Base-by-base conservation (phyloP, 2,113 vertebrate genomes). In the Tretioscincus oriximinensis region DNA sequence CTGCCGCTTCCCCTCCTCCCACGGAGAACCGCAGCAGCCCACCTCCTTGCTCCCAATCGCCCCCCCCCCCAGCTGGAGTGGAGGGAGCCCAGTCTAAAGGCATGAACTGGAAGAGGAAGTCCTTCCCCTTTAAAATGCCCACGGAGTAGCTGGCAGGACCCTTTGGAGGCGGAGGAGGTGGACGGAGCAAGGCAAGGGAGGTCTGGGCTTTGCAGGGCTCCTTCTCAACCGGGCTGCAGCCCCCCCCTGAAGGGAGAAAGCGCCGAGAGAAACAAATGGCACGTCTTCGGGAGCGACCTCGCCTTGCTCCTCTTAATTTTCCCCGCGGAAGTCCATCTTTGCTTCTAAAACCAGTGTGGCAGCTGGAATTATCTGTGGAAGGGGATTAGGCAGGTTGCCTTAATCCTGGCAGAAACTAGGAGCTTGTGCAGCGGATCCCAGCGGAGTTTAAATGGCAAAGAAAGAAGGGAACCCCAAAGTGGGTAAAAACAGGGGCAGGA, bases 201-300 rank as follows among this genome's bases (percentile, higher is more conserved):
- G 18, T 65, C 77, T n/a, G 8, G 0, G 0, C 12, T 26, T 24
- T 45, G 76, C 20, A 61, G 10, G 54, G 3, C 8, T 26, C 11
- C 29, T 41, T 41, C 45, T 51, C 49, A 12, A 58, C 14, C 18
- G 54, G 54, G 54, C 54, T 51, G 47, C 47, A 22, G 72, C 65
- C 4, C 61, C 11, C 1, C 49, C 41, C 22, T 24, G 72, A 77
- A 73, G 16, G 67, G 85, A 68, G 85, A 91, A 87, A 90, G 90
- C 89, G 86, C 71, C 78, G 29, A 31, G 85, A 64, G 77, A 67
- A 35, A 21, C 47, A 77, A 58, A 84, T 74, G 58, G 79, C 31
- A 73, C 49, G 70, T 76, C 77, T 74, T 80, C 58, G 87, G 83
- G 86, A 81, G 65, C 60, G 0, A 9, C 6, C 1, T 49, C n/a